phyloP scores from a whole-genome alignment of 2,797 vertebrate species.

The Cirrhinus molitorella region DNA sequence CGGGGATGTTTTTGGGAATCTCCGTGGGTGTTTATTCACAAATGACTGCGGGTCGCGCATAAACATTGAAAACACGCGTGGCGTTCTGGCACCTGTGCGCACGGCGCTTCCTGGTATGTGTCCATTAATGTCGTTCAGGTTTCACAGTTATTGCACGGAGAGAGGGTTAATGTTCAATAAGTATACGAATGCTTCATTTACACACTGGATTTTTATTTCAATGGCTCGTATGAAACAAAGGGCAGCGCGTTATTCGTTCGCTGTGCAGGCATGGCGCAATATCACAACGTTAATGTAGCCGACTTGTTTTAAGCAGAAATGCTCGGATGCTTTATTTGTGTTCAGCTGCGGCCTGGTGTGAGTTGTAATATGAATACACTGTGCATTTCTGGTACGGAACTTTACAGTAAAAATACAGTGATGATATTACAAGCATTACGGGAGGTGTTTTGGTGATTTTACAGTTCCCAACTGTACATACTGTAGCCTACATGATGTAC shows the following conservation, averaged over 20 bases:
- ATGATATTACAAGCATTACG: neutral
- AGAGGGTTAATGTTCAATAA: neutral
- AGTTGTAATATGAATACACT: neutral
- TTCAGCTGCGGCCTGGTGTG: neutral
- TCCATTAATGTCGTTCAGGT: slow-evolving; percentile 42
- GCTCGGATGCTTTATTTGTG: neutral
- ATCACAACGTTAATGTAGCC: neutral
- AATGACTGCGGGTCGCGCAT: slow-evolving; percentile 36
- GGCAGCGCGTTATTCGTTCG: neutral
- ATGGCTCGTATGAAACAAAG: slow-evolving; percentile 37
- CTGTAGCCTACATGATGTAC: neutral
- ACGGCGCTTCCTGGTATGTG: slow-evolving; percentile 45
- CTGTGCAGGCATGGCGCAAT: slow-evolving; percentile 1
- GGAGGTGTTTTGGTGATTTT: neutral
- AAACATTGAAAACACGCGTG: slow-evolving; percentile 52
- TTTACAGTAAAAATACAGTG: neutral
- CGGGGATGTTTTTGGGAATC: slow-evolving; percentile 9
- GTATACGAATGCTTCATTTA: neutral
- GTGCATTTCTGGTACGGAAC: neutral
- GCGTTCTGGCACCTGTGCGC: slow-evolving; percentile 45
- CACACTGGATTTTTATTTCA: slow-evolving; percentile 19
- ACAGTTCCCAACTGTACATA: neutral
- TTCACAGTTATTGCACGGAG: slow-evolving; percentile 9
- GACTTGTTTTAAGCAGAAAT: neutral
- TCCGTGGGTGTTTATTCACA: slow-evolving; percentile 34